phyloP scores from a whole-genome alignment of 53 echinoderm and acorn worm species.

The Mesocentrotus franciscanus region DNA sequence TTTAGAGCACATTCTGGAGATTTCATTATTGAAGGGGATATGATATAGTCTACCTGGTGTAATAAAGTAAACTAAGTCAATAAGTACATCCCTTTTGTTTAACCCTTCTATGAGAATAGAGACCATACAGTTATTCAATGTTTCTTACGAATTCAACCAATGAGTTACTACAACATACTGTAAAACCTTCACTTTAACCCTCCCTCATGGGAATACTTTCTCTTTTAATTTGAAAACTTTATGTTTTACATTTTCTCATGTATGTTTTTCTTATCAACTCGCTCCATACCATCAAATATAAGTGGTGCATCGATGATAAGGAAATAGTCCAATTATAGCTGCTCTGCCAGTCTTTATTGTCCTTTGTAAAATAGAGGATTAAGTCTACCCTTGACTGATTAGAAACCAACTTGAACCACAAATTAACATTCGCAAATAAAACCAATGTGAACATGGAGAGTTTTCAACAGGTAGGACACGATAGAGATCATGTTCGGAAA shows the following conservation, averaged over 20 bases:
- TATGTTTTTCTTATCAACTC: constrained; percentile 9
- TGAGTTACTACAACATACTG: background rate
- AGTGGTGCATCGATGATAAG: constrained; percentile 27
- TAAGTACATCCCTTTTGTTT: background rate
- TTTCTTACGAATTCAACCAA: background rate
- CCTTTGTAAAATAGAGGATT: constrained; percentile 46
- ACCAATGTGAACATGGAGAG: constrained; percentile 30
- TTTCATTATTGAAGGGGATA: background rate
- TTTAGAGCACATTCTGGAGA: background rate
- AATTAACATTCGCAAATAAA: constrained; percentile 33
- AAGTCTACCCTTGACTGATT: constrained; percentile 61
- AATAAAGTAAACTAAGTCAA: background rate
- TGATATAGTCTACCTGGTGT: background rate
- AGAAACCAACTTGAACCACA: constrained; percentile 56
- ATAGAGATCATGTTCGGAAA: constrained; percentile 37
- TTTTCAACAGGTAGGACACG: constrained; percentile 46
- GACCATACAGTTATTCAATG: background rate
- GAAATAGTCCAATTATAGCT: constrained; percentile 56
- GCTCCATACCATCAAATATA: constrained; percentile 6
- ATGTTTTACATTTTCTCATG: background rate
- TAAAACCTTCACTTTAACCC: background rate
- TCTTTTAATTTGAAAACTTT: background rate
- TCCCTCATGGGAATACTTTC: background rate
- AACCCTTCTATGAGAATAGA: background rate
- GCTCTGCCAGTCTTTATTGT: background rate